A percentile compares a stretch with the other conserved stretches of the same genome.
Evolutionary conservation across 2,797 vertebrate genomes (phyloP).

Genomic region (Poeciliopsis turneri): DNA sequence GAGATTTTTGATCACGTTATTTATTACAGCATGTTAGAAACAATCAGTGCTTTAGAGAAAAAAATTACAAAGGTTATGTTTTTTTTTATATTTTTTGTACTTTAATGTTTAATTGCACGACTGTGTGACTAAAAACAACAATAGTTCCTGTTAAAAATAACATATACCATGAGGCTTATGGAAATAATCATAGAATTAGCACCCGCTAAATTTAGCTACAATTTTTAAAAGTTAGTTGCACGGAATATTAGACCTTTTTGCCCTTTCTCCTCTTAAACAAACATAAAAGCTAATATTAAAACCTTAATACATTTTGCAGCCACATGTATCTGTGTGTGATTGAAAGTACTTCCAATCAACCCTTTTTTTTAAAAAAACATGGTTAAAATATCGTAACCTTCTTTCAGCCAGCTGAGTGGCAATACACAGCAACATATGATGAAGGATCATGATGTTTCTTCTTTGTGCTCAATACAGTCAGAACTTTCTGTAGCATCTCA

Average conservation of each 20-base stretch:
- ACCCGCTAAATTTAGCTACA: neutral
- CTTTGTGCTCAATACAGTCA: neutral
- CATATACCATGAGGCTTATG: neutral
- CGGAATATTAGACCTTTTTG: neutral
- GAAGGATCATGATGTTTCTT: neutral
- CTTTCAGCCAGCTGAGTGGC: neutral
- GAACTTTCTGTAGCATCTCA: neutral
- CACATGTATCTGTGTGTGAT: neutral
- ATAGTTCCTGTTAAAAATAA: neutral
- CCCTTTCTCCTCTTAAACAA: neutral
- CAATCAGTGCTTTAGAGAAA: neutral
- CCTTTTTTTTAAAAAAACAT: neutral
- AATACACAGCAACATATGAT: too few species aligned
- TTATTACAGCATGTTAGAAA: conserved; percentile 8
- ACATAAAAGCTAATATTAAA: neutral
- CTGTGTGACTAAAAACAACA: neutral
- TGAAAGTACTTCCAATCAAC: neutral
- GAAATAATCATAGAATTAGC: neutral
- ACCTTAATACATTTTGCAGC: neutral
- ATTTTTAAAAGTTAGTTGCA: neutral
- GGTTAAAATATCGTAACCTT: neutral
- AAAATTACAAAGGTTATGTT: neutral
- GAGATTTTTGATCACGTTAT: conserved; percentile 13
- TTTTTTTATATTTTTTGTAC: neutral
- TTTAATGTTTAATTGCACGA: neutral